Conservation (phyloP, 2,797 vertebrate genomes). For the Argya squamiceps region DNA sequence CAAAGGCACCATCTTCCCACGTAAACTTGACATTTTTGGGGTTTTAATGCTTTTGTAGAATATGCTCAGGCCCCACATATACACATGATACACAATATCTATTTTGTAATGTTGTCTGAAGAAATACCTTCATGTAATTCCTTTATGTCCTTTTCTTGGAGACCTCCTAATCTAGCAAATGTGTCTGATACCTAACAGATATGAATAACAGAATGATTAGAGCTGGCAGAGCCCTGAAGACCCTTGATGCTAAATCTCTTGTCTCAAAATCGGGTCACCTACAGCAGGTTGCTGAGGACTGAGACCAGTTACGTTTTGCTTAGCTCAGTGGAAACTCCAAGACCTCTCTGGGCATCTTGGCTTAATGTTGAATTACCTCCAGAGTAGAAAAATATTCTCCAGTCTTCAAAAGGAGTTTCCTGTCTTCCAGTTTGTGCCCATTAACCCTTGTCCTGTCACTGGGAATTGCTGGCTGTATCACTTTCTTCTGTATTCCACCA, state of each 20-base stretch:
- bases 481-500: background rate
- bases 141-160: background rate
- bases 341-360: background rate
- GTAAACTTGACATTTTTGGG: background rate
- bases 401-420: background rate
- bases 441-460: background rate
- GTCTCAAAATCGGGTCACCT: background rate
- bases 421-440: background rate
- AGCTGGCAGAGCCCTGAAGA: background rate
- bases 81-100: background rate
- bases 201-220: background rate
- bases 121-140: background rate
- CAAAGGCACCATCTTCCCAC: background rate
- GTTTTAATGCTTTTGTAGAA: background rate
- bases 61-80: background rate
- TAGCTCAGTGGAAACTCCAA: background rate
- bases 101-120: background rate
- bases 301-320: background rate
- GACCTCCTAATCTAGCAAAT: background rate
- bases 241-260: fast-evolving
- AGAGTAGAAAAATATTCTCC: background rate
- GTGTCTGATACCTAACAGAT: background rate
- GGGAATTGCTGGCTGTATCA: fast-evolving
- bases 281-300: background rate
- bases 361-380: fast-evolving